Evolutionary conservation across 2,888 invertebrate genomes (phyloP), one percentile per base, ranked within the genome.

Genomic region (Drosophila mercatorum): DNA sequence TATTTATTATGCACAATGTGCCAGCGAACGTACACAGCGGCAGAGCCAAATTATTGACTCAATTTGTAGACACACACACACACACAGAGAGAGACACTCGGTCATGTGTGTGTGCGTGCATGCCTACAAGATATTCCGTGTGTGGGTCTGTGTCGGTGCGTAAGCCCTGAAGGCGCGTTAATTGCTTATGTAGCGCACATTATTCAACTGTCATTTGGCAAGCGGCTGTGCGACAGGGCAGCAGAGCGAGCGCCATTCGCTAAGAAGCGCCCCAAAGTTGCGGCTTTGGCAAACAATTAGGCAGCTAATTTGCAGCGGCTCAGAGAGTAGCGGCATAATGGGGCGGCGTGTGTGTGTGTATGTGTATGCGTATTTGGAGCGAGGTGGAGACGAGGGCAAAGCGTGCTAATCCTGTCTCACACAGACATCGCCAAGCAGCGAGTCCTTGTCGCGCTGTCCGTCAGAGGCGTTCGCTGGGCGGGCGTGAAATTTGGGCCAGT

Each of bases 1-100:
- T 89, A 87, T 87, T 89, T 89, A 89, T 87, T 89, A 87, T 87
- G 90, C 90, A 83, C 88, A 89, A 79, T 88, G 86, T 85, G 85
- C 89, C 83, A 68, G 43, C 79, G 62, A 74, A 65, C 65, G 64
- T 61, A 44, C 66, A 72, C 68, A 70, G 70, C 63, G 65, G 47
- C 71, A 70, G 63, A 70, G 64, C 41, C 56, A 87, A 89, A 87
- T 86, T 86, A 86, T 86, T 86, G 86, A 89, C 86, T 86, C 89
- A 86, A 86, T 86, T 86, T 86, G 89, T 79, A 72, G 69, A 68
- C 77, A 56, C 52, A 66, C 71, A 74, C 51, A 61, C 69, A 64
- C 6, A 49, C 8, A 47, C 28, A 22, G 22, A 22, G 22, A 22
- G n/a, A 31, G 10, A 10, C n/a, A n/a, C 49, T 28, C 52, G 40